Conservation (phyloP, 2,888 invertebrate genomes). For the Drosophila kokeensis region DNA sequence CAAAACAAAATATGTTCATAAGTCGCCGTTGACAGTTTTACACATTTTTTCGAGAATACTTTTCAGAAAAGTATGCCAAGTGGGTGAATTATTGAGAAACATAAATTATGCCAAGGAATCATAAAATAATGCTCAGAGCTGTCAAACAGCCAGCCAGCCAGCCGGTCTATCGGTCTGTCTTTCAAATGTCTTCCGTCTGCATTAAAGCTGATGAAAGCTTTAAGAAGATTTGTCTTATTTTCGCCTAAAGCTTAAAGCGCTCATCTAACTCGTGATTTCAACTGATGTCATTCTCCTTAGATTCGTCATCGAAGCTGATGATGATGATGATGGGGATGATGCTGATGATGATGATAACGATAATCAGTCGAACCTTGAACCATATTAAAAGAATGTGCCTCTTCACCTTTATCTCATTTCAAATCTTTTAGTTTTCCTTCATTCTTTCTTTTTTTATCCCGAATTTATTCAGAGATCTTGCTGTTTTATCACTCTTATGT, state of each 20-base stretch:
- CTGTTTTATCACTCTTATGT: conserved; percentile 32
- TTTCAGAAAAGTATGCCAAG: conserved; percentile 3
- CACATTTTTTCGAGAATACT: conserved; percentile 12
- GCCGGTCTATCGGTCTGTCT: not conserved
- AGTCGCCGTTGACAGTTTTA: conserved; percentile 17
- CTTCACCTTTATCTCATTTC: conserved; percentile 15
- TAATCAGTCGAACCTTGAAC: conserved; percentile 53
- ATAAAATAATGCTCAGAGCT: conserved; percentile 2
- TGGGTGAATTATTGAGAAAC: conserved; percentile 8
- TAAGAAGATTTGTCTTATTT: not conserved
- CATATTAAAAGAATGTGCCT: conserved; percentile 35
- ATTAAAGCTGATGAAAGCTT: not conserved
- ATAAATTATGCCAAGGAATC: conserved; percentile 10
- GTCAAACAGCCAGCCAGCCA: not conserved
- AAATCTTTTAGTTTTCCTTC: conserved; percentile 17
- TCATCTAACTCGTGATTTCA: not conserved
- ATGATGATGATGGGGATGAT: conserved; percentile 18
- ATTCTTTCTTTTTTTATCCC: not conserved
- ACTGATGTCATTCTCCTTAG: conserved; percentile 35
- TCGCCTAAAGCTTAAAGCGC: not conserved
- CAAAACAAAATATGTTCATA: conserved; percentile 1
- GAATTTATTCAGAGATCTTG: conserved; percentile 7
- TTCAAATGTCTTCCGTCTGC: not conserved
- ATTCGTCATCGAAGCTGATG: conserved; percentile 52
- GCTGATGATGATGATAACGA: conserved; percentile 25